Conservation (phyloP, 2,888 invertebrate species). For the Dione vanillae region DNA sequence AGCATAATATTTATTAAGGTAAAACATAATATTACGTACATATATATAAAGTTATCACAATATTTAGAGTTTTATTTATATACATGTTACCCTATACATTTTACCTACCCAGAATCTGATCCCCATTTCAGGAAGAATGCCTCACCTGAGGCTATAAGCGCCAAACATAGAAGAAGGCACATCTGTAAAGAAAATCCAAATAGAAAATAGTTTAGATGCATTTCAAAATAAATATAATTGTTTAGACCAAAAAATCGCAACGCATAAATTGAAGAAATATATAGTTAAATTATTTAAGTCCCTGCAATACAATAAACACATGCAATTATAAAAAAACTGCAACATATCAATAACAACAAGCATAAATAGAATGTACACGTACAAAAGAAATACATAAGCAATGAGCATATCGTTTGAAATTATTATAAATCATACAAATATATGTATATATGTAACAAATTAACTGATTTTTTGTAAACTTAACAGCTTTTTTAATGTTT, state of each 20-base stretch:
- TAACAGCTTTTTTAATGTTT: background rate
- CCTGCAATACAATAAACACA: background rate
- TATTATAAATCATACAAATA: background rate
- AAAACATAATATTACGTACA: conserved; percentile 1
- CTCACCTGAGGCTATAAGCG: conserved; percentile 71
- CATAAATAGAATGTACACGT: background rate
- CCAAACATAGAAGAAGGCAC: conserved; percentile 67
- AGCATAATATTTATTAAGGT: conserved; percentile 15
- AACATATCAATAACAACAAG: background rate
- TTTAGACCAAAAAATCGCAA: background rate
- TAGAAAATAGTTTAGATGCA: background rate
- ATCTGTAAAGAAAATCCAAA: conserved; percentile 63
- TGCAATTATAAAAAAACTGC: background rate
- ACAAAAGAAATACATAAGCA: background rate
- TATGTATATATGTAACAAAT: background rate
- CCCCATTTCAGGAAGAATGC: conserved; percentile 84
- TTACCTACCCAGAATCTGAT: conserved; percentile 73
- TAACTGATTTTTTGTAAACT: background rate
- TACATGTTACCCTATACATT: background rate
- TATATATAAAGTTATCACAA: too few species aligned
- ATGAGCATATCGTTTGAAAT: background rate
- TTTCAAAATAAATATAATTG: background rate
- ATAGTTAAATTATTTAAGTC: too few species aligned
- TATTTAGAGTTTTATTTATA: background rate
- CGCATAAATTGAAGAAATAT: too few species aligned